A percentile compares a stretch with the other conserved stretches of the same genome.
phyloP scores from a whole-genome alignment of 2,888 invertebrate genomes.

The Ophraella communa region DNA sequence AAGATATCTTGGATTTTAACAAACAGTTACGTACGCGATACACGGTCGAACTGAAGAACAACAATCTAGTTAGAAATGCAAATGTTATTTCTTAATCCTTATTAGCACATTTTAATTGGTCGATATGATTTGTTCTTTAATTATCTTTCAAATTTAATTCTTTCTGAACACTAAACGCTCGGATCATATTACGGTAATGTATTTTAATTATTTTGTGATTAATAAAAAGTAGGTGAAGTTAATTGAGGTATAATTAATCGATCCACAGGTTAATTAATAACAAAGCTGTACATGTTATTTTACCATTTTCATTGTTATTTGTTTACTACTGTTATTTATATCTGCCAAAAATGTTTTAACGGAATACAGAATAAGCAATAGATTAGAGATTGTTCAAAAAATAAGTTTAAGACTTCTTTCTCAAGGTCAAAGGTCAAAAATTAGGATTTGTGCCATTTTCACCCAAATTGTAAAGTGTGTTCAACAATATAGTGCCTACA shows the following conservation, averaged over 20 bases:
- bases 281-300: no score
- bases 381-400: no score
- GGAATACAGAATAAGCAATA: no score
- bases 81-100: neutral
- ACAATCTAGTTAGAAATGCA: neutral
- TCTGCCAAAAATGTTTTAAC: no score
- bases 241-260: neutral
- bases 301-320: no score
- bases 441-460: no score
- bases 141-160: neutral
- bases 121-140: neutral
- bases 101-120: neutral
- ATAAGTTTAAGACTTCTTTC: no score
- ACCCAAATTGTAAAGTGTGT: no score
- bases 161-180: neutral
- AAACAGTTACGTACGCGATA: neutral
- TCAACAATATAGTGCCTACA: no score
- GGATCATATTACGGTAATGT: neutral
- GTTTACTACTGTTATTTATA: no score
- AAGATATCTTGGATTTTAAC: neutral
- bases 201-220: neutral
- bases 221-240: neutral
- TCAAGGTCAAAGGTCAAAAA: no score
- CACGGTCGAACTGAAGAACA: neutral
- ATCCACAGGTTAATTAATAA: no score